Percentiles rank a stretch among this genome's conserved stretches.
phyloP scores from a whole-genome alignment of 1,140 invertebrate genomes.

The Drosophila gunungcola region DNA sequence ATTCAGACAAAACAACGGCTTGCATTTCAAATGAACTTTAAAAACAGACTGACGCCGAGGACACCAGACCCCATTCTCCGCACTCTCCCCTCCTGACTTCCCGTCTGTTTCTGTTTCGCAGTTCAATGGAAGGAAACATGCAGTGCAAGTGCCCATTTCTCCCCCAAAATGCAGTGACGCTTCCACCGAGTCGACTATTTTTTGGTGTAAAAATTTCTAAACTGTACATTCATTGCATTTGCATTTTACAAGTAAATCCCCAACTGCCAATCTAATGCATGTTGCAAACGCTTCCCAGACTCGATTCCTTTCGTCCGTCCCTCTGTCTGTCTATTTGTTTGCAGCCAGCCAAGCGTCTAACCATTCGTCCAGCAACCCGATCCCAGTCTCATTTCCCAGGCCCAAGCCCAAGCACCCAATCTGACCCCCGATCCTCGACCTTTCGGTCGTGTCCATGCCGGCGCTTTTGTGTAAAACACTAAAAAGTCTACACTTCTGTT shows the following conservation, averaged over 20 bases:
- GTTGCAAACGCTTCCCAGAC: constrained; percentile 66
- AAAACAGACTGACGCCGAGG: constrained; percentile 48
- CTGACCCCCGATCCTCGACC: constrained; percentile 32
- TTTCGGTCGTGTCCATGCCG: constrained; percentile 66
- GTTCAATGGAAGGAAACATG: constrained; percentile 35
- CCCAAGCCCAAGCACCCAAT: constrained; percentile 2
- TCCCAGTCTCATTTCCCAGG: constrained; percentile 5
- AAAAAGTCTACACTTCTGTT: constrained; percentile 71
- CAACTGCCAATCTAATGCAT: constrained; percentile 82
- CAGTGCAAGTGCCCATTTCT: neutral
- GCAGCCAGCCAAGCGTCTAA: constrained; percentile 78
- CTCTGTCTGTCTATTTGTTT: constrained; percentile 77
- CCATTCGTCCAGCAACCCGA: constrained; percentile 68
- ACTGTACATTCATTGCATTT: constrained; percentile 83
- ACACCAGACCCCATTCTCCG: constrained; percentile 3
- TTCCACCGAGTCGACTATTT: constrained; percentile 64
- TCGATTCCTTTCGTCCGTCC: constrained; percentile 52
- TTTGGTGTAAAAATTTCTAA: constrained; percentile 81
- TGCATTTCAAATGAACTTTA: constrained; percentile 73
- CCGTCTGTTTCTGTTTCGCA: constrained; percentile 41
- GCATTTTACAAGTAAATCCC: constrained; percentile 83
- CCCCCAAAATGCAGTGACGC: constrained; percentile 30
- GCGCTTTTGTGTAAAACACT: constrained; percentile 81
- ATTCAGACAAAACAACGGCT: constrained; percentile 74
- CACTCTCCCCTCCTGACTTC: neutral